Percentiles rank a stretch among this genome's conserved stretches.
phyloP scores from a whole-genome alignment of 1,140 invertebrate species.

The Parasteatoda tepidariorum region DNA sequence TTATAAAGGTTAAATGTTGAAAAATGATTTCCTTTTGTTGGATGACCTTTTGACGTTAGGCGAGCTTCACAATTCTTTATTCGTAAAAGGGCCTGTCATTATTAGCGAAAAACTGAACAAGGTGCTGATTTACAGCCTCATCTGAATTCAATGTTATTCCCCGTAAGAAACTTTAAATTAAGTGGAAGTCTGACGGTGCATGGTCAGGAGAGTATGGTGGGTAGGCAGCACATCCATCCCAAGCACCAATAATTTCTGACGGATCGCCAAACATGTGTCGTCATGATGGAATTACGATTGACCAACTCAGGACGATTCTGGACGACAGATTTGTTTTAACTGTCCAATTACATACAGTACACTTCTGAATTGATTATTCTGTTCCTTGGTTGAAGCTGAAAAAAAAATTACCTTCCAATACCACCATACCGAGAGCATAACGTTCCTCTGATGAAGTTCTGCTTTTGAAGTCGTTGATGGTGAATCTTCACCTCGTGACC shows the following conservation, averaged over 20 bases:
- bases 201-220: slow-evolving; percentile 65
- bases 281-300: slow-evolving; percentile 63
- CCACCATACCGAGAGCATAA: background rate
- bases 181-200: slow-evolving; percentile 64
- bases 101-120: slow-evolving; percentile 14
- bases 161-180: slow-evolving; percentile 63
- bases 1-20: too few relatives aligned
- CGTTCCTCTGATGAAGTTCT: background rate
- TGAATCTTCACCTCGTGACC: background rate
- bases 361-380: background rate
- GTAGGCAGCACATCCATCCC: slow-evolving; percentile 64
- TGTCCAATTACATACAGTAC: background rate
- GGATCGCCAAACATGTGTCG: slow-evolving; percentile 57
- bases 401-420: background rate
- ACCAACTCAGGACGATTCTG: background rate
- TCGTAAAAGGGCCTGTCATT: slow-evolving; percentile 23
- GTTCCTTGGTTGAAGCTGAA: background rate
- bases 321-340: background rate
- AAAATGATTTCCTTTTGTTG: slow-evolving; percentile 14
- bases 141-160: slow-evolving; percentile 63
- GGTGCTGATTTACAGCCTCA: slow-evolving; percentile 40
- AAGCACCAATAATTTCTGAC: slow-evolving; percentile 61
- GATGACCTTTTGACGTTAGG: slow-evolving; percentile 29
- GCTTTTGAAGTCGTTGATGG: too few relatives aligned
- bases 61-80: slow-evolving; percentile 8